Percentiles rank a stretch among this genome's conserved stretches.
These are phyloP conservation scores for Callospermophilus lateralis DNA, from an alignment of 2,113 vertebrate species.

Conservation along the genomic window DNA sequence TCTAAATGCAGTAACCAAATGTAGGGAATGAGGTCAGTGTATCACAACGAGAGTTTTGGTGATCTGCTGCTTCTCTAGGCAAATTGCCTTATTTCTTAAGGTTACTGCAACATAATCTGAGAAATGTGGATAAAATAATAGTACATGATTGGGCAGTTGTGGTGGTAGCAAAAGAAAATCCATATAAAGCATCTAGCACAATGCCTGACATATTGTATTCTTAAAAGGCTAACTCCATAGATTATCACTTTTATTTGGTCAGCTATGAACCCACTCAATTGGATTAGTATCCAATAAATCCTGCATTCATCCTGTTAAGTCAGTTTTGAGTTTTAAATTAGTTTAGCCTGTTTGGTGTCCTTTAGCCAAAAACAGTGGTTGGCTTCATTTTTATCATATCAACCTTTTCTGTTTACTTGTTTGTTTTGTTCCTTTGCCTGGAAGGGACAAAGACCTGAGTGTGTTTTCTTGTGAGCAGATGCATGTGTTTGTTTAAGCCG, in stretches of 20 bases:
- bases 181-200: background rate
- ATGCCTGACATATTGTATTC: background rate
- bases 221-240: constrained; percentile 41
- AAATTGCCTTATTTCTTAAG: background rate
- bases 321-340: constrained; percentile 68
- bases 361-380: constrained; percentile 67
- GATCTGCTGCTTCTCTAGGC: constrained; percentile 36
- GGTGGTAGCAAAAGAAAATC: background rate
- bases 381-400: constrained; percentile 81
- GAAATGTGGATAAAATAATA: background rate
- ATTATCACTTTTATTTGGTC: constrained; percentile 59
- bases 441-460: constrained; percentile 79
- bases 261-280: constrained; percentile 35
- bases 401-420: constrained; percentile 84
- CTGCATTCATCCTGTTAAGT: constrained; percentile 41
- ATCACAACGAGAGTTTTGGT: background rate
- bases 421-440: constrained; percentile 81
- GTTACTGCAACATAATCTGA: background rate
- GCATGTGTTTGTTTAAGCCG: constrained; percentile 74
- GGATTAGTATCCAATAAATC: constrained; percentile 51
- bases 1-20: background rate
- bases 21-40: background rate
- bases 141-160: background rate
- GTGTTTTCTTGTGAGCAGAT: constrained; percentile 81
- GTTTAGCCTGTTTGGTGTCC: constrained; percentile 70